Evolutionary conservation across 2,888 invertebrate genomes (phyloP).

Genomic region (Sinodicranocentrus sp.): DNA sequence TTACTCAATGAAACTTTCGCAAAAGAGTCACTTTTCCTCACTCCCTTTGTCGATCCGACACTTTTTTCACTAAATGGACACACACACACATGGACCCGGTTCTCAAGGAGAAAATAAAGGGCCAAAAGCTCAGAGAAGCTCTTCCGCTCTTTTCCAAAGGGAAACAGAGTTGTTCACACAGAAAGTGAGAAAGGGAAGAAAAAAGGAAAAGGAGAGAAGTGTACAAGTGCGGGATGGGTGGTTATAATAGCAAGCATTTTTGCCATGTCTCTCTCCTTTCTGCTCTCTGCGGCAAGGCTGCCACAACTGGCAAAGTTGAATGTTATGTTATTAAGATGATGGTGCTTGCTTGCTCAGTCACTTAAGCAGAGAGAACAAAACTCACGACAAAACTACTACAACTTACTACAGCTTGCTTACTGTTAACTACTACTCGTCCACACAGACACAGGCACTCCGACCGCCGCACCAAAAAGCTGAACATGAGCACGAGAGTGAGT

Average conservation of each 20-base stretch:
- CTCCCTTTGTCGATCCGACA: too few species aligned
- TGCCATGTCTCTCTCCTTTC: slow-evolving; percentile 28
- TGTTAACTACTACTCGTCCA: slow-evolving; percentile 35
- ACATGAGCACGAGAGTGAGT: slow-evolving; percentile 50
- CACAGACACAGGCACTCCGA: slow-evolving; percentile 32
- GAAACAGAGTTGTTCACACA: slow-evolving; percentile 28
- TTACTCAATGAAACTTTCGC: too few species aligned
- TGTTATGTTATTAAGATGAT: slow-evolving; percentile 57
- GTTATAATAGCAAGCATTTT: background rate
- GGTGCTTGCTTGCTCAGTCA: slow-evolving; percentile 61
- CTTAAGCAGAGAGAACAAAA: slow-evolving; percentile 46
- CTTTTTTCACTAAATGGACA: too few species aligned
- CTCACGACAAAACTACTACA: slow-evolving; percentile 49
- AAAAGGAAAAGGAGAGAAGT: background rate
- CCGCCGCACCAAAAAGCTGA: slow-evolving; percentile 38
- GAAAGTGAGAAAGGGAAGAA: background rate
- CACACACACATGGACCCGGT: too few species aligned
- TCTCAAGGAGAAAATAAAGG: too few species aligned
- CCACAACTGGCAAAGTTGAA: slow-evolving; percentile 50
- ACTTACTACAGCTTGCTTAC: slow-evolving; percentile 29
- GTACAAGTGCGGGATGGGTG: background rate
- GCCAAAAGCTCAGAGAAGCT: too few species aligned
- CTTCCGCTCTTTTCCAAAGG: background rate
- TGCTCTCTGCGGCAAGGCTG: background rate
- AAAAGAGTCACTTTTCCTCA: too few species aligned